Base-by-base conservation (phyloP, 2,113 vertebrate species). In the Corydoras maculifer region DNA sequence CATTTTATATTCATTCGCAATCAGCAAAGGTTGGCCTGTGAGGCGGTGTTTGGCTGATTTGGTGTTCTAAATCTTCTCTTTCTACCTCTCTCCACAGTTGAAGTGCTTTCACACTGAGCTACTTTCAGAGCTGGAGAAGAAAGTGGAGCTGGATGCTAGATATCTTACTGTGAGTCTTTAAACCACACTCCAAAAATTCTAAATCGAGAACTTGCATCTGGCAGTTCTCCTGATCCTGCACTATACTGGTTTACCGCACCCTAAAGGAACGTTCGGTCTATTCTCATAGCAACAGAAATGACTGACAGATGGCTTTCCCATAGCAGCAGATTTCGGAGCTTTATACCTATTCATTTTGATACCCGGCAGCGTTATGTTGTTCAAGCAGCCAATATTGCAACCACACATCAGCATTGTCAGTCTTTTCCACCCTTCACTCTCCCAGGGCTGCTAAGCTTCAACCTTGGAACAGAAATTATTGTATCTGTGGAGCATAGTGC, bases 61-160 rank as follows among this genome's bases (percentile, higher is more conserved):
- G 32, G 8, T 13, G 0, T 15, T 25, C 2, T 58, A 35, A 43
- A 8, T 14, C 0, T 35, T 65, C 69, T 9, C 51, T 25, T 49
- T 25, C 29, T 55, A 15, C 5, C 57, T 58, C 25, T 67, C 58
- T 53, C 72, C 69, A 3, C 87, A 99, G 97, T 87, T 99, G 78
- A 98, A 98, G 85, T 97, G 94, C 64, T 98, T 98, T 75, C 97
- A 98, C 88, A 97, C 94, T 0, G 97, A 99, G 81, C 88, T 99
- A 65, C 92, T 99, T 72, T 95, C 90, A 0, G 95, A 99, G 84
- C 89, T 98, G 83, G 97, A 99, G 84, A 98, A 98, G 92, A 99
- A 99, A 86, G 95, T 98, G 83, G 97, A 98, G 4, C 86, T 98
- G 89, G 97, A 99, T 62, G 88, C 94, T 18, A 90, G 96, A 65